Percentiles rank a stretch among this genome's conserved stretches.
Evolutionary conservation across 2,888 invertebrate genomes (phyloP).

Genomic region (Belgica antarctica): DNA sequence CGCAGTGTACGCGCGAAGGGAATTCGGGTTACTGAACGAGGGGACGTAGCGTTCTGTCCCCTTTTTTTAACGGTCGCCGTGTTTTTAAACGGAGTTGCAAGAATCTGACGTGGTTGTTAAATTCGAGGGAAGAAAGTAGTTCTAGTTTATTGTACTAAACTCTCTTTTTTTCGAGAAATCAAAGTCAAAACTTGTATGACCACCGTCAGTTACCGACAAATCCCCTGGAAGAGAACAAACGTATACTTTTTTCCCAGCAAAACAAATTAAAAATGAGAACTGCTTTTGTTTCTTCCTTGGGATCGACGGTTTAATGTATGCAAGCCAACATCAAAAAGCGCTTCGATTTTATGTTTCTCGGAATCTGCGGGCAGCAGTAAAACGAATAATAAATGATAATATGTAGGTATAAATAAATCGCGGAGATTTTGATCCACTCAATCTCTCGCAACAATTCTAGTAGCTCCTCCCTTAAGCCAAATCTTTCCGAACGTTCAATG

Average conservation of each 20-base stretch:
- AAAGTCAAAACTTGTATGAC: too few species aligned
- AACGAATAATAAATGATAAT: conserved; percentile 43
- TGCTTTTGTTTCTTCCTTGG: conserved; percentile 13
- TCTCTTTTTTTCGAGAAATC: too few species aligned
- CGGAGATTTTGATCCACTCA: conserved; percentile 42
- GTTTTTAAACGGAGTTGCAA: too few species aligned
- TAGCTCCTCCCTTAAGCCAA: conserved; percentile 44
- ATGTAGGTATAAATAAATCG: conserved; percentile 40
- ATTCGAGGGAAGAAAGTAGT: too few species aligned
- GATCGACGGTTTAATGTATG: conserved; percentile 18
- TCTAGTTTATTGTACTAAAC: too few species aligned
- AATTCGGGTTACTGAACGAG: too few species aligned
- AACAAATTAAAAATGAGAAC: conserved; percentile 41
- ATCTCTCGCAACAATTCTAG: conserved; percentile 43
- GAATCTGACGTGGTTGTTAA: too few species aligned
- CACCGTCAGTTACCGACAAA: background rate
- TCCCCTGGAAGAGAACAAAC: background rate
- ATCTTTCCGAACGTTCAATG: too few species aligned
- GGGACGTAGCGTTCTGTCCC: too few species aligned
- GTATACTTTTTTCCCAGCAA: conserved; percentile 3
- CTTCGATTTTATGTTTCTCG: conserved; percentile 24
- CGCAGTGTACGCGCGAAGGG: too few species aligned
- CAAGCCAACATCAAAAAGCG: conserved; percentile 30
- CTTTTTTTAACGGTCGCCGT: too few species aligned
- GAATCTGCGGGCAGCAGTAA: conserved; percentile 27